Base-by-base conservation (phyloP, 2,797 vertebrate genomes). In the Meda fulgida region DNA sequence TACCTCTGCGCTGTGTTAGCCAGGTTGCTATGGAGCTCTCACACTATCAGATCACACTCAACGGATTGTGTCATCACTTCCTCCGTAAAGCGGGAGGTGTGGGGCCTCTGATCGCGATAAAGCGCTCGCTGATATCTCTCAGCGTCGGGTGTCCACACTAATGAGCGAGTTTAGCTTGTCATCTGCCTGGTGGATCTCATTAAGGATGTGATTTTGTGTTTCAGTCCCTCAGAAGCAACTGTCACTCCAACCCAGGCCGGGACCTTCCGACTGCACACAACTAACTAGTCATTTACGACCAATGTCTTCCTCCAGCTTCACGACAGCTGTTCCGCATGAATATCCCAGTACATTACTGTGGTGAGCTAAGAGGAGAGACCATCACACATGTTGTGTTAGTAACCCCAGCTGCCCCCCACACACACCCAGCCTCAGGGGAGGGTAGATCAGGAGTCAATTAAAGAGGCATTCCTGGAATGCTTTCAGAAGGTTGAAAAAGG, bases 361-460 rank as follows among this genome's bases (percentile, higher is more conserved):
- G 65, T 58, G 36, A 77, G n/a, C 18, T 69, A 38, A 63, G 60
- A 83, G 78, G 70, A 73, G 71, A 78, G 38, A 21, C 84, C 80
- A 40, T 69, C 89, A 75, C 92, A 90, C 89, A 90, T 93, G 92
- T 92, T 94, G 92, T 93, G 92, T 93, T 93, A 92, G 93, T 94
- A 94, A 94, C 92, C 93, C 91, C 92, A 93, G 90, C 92, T 71
- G 71, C 80, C 83, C 23, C 53, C 53, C 70, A n/a, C 11, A 71
- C 72, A 26, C 46, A 48, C 29, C 91, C 83, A 86, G 26, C 92
- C 87, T 87, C 91, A 72, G 82, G 89, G 91, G 92, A 92, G 87
- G 85, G 65, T 89, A 92, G 92, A 93, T 94, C 93, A 93, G 92
- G 92, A 93, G 93, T 94, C 93, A 94, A 95, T 96, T 95, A 95